A percentile compares a stretch with the other conserved stretches of the same genome.
Conservation (phyloP, 2,113 vertebrate species). For the Galemys pyrenaicus region DNA sequence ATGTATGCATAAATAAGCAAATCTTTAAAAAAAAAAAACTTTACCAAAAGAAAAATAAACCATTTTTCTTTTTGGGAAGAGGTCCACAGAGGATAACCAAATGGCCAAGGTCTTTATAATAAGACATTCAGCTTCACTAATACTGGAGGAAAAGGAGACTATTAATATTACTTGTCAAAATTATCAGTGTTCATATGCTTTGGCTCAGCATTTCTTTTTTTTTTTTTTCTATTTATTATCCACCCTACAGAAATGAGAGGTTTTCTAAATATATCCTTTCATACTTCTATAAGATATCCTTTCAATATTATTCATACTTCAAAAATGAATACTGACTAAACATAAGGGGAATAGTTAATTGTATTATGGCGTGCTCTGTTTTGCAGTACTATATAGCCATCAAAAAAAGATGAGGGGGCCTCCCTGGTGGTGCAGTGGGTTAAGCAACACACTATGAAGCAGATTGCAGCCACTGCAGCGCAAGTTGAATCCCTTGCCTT, state of each 20-base stretch:
- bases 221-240: constrained; percentile 10
- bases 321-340: neutral
- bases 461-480: no score
- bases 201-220: neutral
- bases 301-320: neutral
- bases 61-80: neutral
- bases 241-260: neutral
- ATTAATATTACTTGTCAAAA: constrained; percentile 9
- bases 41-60: neutral
- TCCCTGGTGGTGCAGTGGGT: no score
- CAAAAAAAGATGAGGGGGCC: neutral
- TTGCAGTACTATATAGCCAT: neutral
- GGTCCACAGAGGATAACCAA: neutral
- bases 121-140: neutral
- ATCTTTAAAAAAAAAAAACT: no score
- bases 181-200: neutral
- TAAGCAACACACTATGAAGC: no score
- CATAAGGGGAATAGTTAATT: neutral
- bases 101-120: neutral
- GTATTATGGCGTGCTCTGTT: neutral
- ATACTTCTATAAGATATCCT: neutral
- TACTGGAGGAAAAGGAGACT: neutral
- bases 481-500: no score
- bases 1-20: no score
- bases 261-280: neutral